Evolutionary conservation across 2,888 invertebrate genomes (phyloP), one percentile per base, ranked within the genome.

Genomic region (Exocentrus adspersus): DNA sequence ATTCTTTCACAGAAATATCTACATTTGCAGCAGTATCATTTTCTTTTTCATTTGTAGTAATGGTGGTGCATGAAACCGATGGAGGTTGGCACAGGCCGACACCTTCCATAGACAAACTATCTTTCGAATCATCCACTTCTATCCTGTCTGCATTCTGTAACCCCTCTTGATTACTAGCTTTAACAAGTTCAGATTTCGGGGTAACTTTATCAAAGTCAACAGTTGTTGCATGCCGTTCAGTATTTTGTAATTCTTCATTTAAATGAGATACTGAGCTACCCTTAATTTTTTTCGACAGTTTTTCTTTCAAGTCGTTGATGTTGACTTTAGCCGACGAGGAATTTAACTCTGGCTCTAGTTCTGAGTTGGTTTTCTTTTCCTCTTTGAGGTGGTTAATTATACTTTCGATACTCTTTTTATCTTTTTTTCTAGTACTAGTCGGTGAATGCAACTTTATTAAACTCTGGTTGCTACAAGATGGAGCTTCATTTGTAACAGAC

Each of bases 391-490:
- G 30, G 19, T 14, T 60, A 12, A 60, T 45, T 19, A 60, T 60
- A 30, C 30, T 19, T 37, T 60, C 60, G n/a, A 53, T 52, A n/a
- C 52, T 53, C 21, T 53, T 60, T 21, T 21, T 60, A 0, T 60
- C 60, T 30, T 46, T 53, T n/a, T 51, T 60, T 14, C 21, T 53
- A n/a, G n/a, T n/a, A n/a, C n/a, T n/a, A n/a, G n/a, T n/a, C n/a
- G 59, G 37, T 19, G 37, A 28, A 32, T 14, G 28, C 19, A 14
- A 20, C 7, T 28, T 32, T n/a, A n/a, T n/a, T n/a, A 14, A 0
- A 51, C 17, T 32, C 7, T 32, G 21, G 2, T 28, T 48, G 16
- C 7, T 51, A 19, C 2, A 10, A 5, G 4, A 17, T 32, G 19
- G 37, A 41, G 10, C n/a, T 58, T 46, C 48, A 16, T 30, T 5